Evolutionary conservation across 2,888 invertebrate genomes (phyloP).

Genomic region (Synanthedon tipuliformis): DNA sequence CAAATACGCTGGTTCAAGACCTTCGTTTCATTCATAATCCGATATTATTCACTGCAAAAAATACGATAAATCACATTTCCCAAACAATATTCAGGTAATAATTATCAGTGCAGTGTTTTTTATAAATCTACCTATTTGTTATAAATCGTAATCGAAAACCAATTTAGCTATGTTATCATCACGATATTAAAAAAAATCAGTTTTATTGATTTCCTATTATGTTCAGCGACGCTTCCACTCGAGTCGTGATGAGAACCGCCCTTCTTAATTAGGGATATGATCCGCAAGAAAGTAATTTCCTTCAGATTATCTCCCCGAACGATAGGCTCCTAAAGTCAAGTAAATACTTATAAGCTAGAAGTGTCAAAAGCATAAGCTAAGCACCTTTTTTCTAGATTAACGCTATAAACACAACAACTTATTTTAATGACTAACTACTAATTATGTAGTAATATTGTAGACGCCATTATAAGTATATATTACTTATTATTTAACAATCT

Average conservation of each 20-base stretch:
- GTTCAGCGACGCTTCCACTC: conserved; percentile 27
- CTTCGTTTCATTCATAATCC: too few species aligned
- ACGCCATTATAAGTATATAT: too few species aligned
- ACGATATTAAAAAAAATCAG: background rate
- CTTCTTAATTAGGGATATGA: conserved; percentile 55
- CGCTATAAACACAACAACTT: too few species aligned
- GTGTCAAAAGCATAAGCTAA: conserved; percentile 1
- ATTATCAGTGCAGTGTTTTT: too few species aligned
- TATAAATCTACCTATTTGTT: conserved; percentile 10
- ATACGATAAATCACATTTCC: too few species aligned
- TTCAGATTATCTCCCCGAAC: conserved; percentile 31
- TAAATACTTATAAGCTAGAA: conserved; percentile 23
- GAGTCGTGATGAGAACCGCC: conserved; percentile 29
- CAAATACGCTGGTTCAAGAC: too few species aligned
- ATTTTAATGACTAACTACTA: too few species aligned
- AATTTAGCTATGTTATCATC: background rate
- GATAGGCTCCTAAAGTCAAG: conserved; percentile 21
- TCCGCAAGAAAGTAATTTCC: conserved; percentile 54
- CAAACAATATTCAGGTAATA: too few species aligned
- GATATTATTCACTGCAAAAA: too few species aligned
- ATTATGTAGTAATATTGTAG: too few species aligned
- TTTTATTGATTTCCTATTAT: conserved; percentile 44
- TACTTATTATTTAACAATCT: too few species aligned
- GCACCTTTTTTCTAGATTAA: too few species aligned
- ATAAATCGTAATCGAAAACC: conserved; percentile 4